Evolutionary conservation across 2,888 invertebrate species (phyloP).

Genomic region (Cheilosia vulpina): DNA sequence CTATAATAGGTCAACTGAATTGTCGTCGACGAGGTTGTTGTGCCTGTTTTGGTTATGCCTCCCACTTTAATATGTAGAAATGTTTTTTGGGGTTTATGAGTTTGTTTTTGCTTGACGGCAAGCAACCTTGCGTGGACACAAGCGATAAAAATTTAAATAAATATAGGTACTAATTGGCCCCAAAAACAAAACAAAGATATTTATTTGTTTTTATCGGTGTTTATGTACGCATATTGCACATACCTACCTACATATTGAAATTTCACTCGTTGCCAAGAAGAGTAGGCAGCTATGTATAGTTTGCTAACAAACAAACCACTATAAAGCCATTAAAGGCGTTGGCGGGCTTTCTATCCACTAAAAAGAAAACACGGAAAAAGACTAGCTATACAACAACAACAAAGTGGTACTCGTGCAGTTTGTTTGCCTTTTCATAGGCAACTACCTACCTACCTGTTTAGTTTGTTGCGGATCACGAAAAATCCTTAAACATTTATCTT

Average conservation of each 20-base stretch:
- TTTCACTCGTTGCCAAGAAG: conserved; percentile 15
- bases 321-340: conserved; percentile 45
- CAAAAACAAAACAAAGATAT: conserved; percentile 2
- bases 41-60: conserved; percentile 31
- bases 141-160: conserved; percentile 23
- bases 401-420: neutral
- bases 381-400: neutral
- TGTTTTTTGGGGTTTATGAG: neutral
- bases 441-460: conserved; percentile 1
- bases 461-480: conserved; percentile 21
- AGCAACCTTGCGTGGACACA: conserved; percentile 43
- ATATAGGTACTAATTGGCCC: conserved; percentile 9
- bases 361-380: conserved; percentile 10
- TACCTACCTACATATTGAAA: neutral
- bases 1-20: conserved; percentile 56
- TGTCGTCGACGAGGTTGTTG: conserved; percentile 38
- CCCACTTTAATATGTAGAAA: conserved; percentile 29
- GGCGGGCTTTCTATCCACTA: conserved; percentile 47
- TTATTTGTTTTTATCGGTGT: neutral
- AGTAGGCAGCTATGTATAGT: neutral
- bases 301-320: neutral
- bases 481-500: neutral
- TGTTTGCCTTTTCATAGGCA: neutral
- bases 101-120: neutral
- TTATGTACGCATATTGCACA: conserved; percentile 1